Base-by-base conservation (phyloP, 2,113 vertebrate species). In the Murina feae region DNA sequence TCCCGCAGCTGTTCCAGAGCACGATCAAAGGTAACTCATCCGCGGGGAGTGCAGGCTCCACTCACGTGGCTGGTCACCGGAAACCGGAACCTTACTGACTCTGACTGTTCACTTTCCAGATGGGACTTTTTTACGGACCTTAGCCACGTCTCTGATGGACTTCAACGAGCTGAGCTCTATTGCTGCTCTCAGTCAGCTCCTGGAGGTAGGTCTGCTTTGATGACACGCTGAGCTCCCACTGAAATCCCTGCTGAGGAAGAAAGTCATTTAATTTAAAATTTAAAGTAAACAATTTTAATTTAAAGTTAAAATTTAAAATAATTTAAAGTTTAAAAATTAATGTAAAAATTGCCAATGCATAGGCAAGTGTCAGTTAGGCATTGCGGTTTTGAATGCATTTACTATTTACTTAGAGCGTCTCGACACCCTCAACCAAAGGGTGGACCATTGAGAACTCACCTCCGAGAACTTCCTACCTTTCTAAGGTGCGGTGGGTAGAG, bases 1-100 rank as follows among this genome's bases (percentile, higher is more conserved):
- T 99, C 74, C 99, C 99, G 1, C 99, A 99, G 97, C 99, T 99
- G 68, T 99, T 99, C 97, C 99, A 99, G 98, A 99, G 99, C 96
- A 99, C 99, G 96, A 99, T 99, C 97, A 99, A 99, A 99, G 99
- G 99, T 99, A 97, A 97, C 0, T 1, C 18, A 0, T 6, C 78
- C 11, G 0, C 0, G 1, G 28, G 47, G 63, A 6, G 9, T 47
- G 28, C 2, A 30, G 58, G 49, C 53, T 0, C 23, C 30, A 4
- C 58, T 2, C 76, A 60, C 7, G 1, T 42, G 60, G 69, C 83
- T 10, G 11, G 11, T 37, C 81, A 65, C 25, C 37, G 13, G 44
- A 11, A 80, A 13, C 14, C 8, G 6, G 30, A 47, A 58, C 9
- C 1, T 66, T 49, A 4, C 81, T 96, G 37, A 96, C 75, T 76